phyloP scores from a whole-genome alignment of 2,113 vertebrate species.

The Panurus biarmicus region DNA sequence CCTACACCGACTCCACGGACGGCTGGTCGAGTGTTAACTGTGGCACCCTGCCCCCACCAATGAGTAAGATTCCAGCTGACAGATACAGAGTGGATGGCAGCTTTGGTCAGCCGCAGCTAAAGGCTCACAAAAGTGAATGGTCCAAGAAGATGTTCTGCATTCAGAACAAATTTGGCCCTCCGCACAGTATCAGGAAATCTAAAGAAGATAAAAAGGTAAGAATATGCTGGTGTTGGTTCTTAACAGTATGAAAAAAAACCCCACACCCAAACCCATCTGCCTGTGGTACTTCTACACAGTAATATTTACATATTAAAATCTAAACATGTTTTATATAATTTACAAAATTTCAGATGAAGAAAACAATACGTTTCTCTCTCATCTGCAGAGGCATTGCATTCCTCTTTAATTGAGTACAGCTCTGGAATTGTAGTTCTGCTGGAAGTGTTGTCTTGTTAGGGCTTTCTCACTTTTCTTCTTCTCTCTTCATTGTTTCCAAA shows the following conservation, averaged over 20 bases:
- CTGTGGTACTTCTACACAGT: not conserved
- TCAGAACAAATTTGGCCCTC: slow-evolving; percentile 73
- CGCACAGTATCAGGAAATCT: slow-evolving; percentile 71
- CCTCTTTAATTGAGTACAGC: slow-evolving; percentile 6
- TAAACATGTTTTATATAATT: not conserved
- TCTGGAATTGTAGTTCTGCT: slow-evolving; percentile 11
- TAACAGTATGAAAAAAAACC: not conserved
- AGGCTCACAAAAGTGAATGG: slow-evolving; percentile 84
- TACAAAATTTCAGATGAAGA: not conserved
- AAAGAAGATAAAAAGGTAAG: slow-evolving; percentile 92
- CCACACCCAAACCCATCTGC: not conserved
- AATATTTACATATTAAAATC: not conserved
- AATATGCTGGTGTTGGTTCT: not conserved
- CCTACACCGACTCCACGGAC: slow-evolving; percentile 92
- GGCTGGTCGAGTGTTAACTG: slow-evolving; percentile 97
- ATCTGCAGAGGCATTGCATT: not conserved
- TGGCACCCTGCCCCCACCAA: slow-evolving; percentile 92
- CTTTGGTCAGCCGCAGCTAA: slow-evolving; percentile 71
- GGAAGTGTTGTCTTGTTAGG: not conserved
- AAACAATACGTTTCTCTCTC: not conserved
- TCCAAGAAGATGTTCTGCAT: slow-evolving; percentile 86
- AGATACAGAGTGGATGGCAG: slow-evolving; percentile 86
- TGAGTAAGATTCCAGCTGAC: slow-evolving; percentile 97
- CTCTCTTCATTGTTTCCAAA: slow-evolving; percentile 55
- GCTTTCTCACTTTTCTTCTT: slow-evolving; percentile 39